Conservation (phyloP, 2,888 invertebrate genomes). For the Drosophila hamatofila region DNA sequence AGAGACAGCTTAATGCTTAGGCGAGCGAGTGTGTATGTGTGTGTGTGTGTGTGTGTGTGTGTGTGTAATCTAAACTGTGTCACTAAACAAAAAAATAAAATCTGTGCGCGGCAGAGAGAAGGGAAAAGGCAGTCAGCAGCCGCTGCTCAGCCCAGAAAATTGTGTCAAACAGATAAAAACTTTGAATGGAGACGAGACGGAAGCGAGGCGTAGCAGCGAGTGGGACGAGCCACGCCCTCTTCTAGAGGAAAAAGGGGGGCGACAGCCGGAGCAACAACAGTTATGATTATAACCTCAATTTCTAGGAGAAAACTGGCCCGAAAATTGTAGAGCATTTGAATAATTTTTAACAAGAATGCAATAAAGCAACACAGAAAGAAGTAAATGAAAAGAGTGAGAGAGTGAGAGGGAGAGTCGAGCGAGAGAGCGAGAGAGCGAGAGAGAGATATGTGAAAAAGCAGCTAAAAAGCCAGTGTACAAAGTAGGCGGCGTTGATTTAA, state of each 20-base stretch:
- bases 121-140: constrained; percentile 15
- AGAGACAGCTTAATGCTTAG: constrained; percentile 49
- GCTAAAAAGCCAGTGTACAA: constrained; percentile 58
- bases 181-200: constrained; percentile 38
- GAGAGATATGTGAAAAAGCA: constrained; percentile 45
- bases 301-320: constrained; percentile 75
- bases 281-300: constrained; percentile 81
- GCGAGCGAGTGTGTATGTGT: constrained; percentile 9
- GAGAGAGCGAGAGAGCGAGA: not conserved
- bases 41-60: constrained; percentile 29
- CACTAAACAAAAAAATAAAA: constrained; percentile 77
- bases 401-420: not conserved
- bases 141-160: constrained; percentile 68
- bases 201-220: constrained; percentile 7
- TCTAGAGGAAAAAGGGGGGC: not conserved
- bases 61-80: constrained; percentile 75
- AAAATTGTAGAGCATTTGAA: constrained; percentile 81
- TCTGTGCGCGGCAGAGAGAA: constrained; percentile 42
- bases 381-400: not conserved
- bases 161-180: constrained; percentile 80
- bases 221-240: constrained; percentile 29
- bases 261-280: constrained; percentile 15
- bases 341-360: constrained; percentile 76
- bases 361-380: constrained; percentile 58
- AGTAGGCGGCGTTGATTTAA: constrained; percentile 79